Percentiles rank a stretch among this genome's conserved stretches.
These are phyloP conservation scores for Loris lydekkerianus DNA, from an alignment of 2,797 vertebrate genomes.

Conservation along the genomic window DNA sequence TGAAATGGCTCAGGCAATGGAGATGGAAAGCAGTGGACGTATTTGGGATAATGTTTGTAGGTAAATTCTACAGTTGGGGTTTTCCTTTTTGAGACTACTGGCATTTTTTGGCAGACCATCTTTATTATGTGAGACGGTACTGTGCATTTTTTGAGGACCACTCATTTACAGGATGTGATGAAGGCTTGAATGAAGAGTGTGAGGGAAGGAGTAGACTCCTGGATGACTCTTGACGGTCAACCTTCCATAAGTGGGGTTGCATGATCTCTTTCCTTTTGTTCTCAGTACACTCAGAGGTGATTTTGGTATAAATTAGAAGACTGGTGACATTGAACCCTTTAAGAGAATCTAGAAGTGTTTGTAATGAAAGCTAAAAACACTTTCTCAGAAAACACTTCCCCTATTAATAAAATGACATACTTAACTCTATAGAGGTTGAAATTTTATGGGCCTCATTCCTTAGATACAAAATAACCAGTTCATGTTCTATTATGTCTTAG, in stretches of 20 bases:
- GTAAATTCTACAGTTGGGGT: background rate
- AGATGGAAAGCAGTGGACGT: background rate
- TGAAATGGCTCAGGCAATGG: background rate
- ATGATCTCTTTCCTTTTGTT: background rate
- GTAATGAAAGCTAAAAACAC: constrained; percentile 23
- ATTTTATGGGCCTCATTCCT: constrained; percentile 2
- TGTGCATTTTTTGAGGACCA: background rate
- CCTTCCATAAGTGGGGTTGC: background rate
- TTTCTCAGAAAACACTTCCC: background rate
- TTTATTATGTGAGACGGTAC: background rate
- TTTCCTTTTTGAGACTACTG: background rate
- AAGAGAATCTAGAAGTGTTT: background rate
- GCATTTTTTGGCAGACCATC: background rate
- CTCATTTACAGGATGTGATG: background rate
- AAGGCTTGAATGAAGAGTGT: background rate
- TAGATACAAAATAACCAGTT: constrained; percentile 21
- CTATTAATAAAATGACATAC: background rate
- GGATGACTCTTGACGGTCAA: background rate
- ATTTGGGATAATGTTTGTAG: background rate
- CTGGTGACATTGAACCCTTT: background rate
- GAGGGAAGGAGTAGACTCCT: background rate
- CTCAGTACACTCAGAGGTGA: background rate
- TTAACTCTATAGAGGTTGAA: constrained; percentile 35
- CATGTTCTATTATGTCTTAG: background rate
- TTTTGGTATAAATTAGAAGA: constrained; percentile 34